phyloP scores from a whole-genome alignment of 2,888 invertebrate genomes.

The Hirtodrosophila cameraria region DNA sequence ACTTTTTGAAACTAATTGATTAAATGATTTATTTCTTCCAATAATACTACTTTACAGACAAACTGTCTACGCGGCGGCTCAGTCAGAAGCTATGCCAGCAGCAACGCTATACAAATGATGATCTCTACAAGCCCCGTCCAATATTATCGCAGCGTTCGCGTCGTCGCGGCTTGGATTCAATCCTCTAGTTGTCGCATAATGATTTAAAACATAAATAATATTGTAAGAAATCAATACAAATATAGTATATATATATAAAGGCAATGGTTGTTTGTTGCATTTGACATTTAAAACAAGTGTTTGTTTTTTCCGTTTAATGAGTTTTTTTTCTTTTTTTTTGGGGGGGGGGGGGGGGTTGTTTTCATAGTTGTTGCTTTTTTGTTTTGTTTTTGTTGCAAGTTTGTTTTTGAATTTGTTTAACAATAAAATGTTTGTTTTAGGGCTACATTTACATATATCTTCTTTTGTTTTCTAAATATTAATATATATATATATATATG shows the following conservation, averaged over 20 bases:
- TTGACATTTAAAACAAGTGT: conserved; percentile 63
- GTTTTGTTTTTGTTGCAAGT: conserved; percentile 13
- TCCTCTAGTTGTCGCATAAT: conserved; percentile 48
- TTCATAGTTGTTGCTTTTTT: conserved; percentile 25
- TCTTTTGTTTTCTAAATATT: conserved; percentile 46
- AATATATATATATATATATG: conserved; percentile 48
- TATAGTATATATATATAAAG: conserved; percentile 48
- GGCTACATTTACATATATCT: conserved; percentile 64
- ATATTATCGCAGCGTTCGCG: conserved; percentile 86
- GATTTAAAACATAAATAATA: conserved; percentile 16
- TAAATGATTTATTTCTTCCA: not conserved
- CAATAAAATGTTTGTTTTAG: conserved; percentile 62
- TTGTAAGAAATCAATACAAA: conserved; percentile 14
- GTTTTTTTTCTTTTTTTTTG: no score
- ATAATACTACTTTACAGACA: conserved; percentile 34
- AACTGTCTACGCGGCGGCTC: conserved; percentile 48
- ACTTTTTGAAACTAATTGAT: not conserved
- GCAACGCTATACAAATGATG: conserved; percentile 88
- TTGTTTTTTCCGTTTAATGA: conserved; percentile 52
- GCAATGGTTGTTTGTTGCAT: conserved; percentile 69
- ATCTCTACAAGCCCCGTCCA: conserved; percentile 89
- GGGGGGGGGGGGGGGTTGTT: no score
- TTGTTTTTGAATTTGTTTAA: conserved; percentile 52
- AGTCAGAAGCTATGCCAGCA: conserved; percentile 73
- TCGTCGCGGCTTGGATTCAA: conserved; percentile 82